Conservation (phyloP, 2,888 invertebrate genomes). For the Eutolmus rufibarbis region DNA sequence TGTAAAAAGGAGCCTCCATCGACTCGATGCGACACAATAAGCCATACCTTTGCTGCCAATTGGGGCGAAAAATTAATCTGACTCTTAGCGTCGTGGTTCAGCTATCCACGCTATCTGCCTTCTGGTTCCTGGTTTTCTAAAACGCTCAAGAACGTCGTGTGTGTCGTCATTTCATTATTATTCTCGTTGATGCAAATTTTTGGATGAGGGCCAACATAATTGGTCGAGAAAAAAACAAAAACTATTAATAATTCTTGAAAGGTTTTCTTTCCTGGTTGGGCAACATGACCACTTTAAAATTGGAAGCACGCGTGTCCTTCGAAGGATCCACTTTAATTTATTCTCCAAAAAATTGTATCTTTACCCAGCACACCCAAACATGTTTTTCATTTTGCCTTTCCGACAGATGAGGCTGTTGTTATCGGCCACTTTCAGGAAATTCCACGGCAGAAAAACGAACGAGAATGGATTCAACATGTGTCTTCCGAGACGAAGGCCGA, state of each 20-base stretch:
- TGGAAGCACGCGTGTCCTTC: neutral
- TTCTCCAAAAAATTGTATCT: neutral
- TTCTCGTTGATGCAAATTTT: neutral
- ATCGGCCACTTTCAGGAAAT: neutral
- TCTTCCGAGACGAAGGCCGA: neutral
- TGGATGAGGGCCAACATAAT: neutral
- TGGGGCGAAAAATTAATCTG: neutral
- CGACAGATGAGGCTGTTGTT: neutral
- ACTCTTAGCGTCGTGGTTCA: neutral
- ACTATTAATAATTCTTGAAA: neutral
- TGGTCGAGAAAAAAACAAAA: neutral
- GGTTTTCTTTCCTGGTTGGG: neutral
- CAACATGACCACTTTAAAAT: neutral
- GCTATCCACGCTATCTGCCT: neutral
- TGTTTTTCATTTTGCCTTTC: neutral
- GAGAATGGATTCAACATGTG: neutral
- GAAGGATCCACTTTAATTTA: neutral
- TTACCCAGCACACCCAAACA: neutral
- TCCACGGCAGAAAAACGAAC: neutral
- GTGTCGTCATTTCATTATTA: neutral
- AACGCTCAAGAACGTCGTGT: neutral
- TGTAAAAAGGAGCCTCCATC: neutral
- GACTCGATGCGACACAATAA: neutral
- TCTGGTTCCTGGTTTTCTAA: neutral
- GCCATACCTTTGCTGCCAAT: neutral